These are phyloP conservation scores for Botia almorhae DNA, from an alignment of 2,797 vertebrate genomes.

Conservation along the genomic window DNA sequence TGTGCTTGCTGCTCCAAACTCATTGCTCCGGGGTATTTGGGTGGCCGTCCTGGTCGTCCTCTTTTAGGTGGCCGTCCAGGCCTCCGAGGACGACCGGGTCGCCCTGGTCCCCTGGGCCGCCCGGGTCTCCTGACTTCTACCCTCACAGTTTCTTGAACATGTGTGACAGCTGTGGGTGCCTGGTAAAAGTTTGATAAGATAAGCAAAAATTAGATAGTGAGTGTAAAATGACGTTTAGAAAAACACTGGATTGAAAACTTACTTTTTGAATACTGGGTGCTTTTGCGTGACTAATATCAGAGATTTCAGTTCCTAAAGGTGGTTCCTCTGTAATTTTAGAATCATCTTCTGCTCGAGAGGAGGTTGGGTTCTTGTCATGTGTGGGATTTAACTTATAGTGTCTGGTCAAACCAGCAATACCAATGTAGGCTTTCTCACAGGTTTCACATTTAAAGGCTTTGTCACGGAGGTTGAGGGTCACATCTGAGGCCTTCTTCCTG, in stretches of 20 bases:
- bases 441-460: conserved; percentile 85
- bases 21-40: conserved; percentile 67
- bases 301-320: conserved; percentile 22
- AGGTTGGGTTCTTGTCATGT: conserved; percentile 74
- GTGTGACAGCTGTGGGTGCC: background rate
- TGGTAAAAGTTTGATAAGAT: too few relatives aligned
- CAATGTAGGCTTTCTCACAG: conserved; percentile 94
- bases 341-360: conserved; percentile 46
- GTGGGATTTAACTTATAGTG: conserved; percentile 90
- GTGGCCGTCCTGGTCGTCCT: conserved; percentile 80
- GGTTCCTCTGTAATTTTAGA: conserved; percentile 52
- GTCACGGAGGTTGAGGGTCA: conserved; percentile 81
- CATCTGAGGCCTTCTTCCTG: conserved; percentile 64
- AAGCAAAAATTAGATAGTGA: too few relatives aligned
- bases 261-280: conserved; percentile 62
- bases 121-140: conserved; percentile 68
- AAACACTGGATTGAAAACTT: conserved; percentile 46
- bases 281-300: conserved; percentile 47
- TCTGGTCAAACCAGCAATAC: conserved; percentile 88
- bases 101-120: conserved; percentile 74
- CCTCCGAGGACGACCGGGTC: conserved; percentile 60
- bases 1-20: conserved; percentile 73
- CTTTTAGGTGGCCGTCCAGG: conserved; percentile 68
- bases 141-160: conserved; percentile 59
- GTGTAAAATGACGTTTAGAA: background rate